Evolutionary conservation across 2,113 vertebrate species (phyloP).

Genomic region (Apistogramma diplotaenia): DNA sequence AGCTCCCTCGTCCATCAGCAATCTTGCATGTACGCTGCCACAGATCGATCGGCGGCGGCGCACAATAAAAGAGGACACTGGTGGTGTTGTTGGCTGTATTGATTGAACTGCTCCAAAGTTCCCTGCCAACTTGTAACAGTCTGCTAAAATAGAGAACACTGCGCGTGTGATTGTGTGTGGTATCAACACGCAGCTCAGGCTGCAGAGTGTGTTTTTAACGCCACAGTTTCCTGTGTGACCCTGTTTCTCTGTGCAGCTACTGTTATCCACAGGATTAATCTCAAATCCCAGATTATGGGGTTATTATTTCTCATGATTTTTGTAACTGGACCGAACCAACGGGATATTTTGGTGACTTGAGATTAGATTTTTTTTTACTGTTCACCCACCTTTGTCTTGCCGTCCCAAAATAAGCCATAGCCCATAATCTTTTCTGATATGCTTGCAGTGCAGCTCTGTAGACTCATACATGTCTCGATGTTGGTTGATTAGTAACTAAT

Average conservation of each 20-base stretch:
- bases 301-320: conserved; percentile 33
- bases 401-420: background rate
- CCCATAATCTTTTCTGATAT: background rate
- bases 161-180: conserved; percentile 13
- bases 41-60: conserved; percentile 15
- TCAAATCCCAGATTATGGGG: conserved; percentile 64
- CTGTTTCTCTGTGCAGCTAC: conserved; percentile 12
- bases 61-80: conserved; percentile 22
- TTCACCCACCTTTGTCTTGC: background rate
- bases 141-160: conserved; percentile 15
- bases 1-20: background rate
- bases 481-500: background rate
- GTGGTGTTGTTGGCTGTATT: background rate
- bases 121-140: conserved; percentile 23
- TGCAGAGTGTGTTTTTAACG: conserved; percentile 27
- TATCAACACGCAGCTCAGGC: conserved; percentile 7
- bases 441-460: background rate
- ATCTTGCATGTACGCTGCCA: background rate
- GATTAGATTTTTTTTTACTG: background rate
- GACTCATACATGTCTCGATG: background rate
- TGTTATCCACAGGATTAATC: conserved; percentile 37
- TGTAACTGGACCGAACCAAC: conserved; percentile 12
- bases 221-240: conserved; percentile 44
- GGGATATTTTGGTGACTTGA: background rate
- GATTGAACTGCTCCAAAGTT: conserved; percentile 21